Evolutionary conservation across 2,888 invertebrate genomes (phyloP), one percentile per base, ranked within the genome.

Genomic region (Caenorhabditis macrosperma): DNA sequence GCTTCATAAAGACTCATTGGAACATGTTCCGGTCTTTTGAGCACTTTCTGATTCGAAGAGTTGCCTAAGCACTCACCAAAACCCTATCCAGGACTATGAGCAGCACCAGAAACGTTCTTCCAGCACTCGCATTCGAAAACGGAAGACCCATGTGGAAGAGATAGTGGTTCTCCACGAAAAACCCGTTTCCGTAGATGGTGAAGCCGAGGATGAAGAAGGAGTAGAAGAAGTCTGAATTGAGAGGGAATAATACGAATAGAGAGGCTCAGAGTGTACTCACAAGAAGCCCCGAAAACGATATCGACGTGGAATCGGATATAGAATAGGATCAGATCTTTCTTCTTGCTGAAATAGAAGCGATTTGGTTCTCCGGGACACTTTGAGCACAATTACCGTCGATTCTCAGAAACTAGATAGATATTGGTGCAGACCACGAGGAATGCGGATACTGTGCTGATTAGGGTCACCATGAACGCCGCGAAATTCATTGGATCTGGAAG

Each of bases 91-190:
- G 3, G 1, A 69, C 69, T 26, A 69, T 52, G 1, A 69, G 24
- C 0, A 69, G 52, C 7, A 69, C 60, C 2, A 69, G 30, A 20
- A 69, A 69, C 0, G 50, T 69, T n/a, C 69, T 38, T 17, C 59
- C 69, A 15, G 69, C 69, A 48, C 69, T 69, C 10, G 60, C 41
- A 41, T 69, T 69, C 7, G 69, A 69, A 52, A 69, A 69, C 30
- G 69, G 69, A 0, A 69, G 41, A 15, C 69, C 69, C 0, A 69
- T 12, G 50, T 59, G 60, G 28, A 69, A 69, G 22, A 69, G 41
- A 33, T 26, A 6, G 5, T 46, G 17, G 28, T 68, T 68, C n/a
- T 20, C 24, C 0, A 69, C 28, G 52, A 69, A 69, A 52, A 60
- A 69, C 12, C 38, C 38, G 1, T 26, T 20, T 28, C 35, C 60